These are phyloP conservation scores for Microcebus ravelobensis DNA, from an alignment of 2,113 vertebrate genomes.

Conservation along the genomic window DNA sequence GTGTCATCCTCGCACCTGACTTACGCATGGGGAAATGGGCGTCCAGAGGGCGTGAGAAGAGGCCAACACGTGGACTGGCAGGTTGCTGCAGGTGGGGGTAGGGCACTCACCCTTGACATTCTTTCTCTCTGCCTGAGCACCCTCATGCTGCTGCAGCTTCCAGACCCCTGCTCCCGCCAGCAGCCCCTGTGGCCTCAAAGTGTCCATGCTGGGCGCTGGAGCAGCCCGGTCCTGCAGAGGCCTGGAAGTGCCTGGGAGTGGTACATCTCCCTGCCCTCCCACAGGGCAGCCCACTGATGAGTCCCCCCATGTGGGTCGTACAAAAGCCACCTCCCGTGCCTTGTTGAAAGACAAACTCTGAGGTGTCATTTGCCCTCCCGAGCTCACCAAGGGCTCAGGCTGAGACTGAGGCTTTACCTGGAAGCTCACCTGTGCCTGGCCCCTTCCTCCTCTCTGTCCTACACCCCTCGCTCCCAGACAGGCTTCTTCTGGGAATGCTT, in stretches of 20 bases:
- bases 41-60: background rate
- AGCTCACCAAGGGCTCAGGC: background rate
- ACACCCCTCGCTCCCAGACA: background rate
- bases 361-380: background rate
- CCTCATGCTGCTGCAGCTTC: background rate
- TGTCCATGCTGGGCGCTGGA: fast-evolving
- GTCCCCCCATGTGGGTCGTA: fast-evolving
- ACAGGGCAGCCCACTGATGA: background rate
- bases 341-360: background rate
- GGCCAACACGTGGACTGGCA: no score
- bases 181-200: background rate
- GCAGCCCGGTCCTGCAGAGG: background rate
- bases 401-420: background rate
- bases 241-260: background rate
- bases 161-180: background rate
- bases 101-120: fast-evolving
- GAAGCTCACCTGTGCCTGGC: no score
- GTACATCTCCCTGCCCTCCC: background rate
- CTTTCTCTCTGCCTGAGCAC: background rate
- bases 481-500: background rate
- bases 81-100: background rate
- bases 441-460: background rate
- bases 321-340: no score
- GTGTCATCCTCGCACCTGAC: background rate
- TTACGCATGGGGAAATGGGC: background rate